Evolutionary conservation across 2,797 vertebrate species (phyloP), one percentile per base, ranked within the genome.

Genomic region (Potorous gilbertii): DNA sequence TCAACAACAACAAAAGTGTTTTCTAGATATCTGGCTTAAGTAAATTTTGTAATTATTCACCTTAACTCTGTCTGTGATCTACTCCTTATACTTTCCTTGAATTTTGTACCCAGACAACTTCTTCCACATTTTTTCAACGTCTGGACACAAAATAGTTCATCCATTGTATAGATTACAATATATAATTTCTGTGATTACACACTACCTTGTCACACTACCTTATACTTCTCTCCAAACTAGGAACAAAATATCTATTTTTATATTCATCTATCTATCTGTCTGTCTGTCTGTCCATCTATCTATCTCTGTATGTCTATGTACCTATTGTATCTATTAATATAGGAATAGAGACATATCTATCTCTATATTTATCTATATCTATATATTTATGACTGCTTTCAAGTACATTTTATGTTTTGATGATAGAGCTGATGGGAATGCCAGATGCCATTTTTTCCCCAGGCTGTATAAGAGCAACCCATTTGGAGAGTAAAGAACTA

Each of bases 401-500:
- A 74, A n/a, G n/a, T 74, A 18, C 66, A 74, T 74, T 74, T 74
- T 74, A 74, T 40, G 18, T 21, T 74, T 74, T 21, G n/a, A 74
- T 40, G 18, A 40, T 74, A 74, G 66, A 40, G 18, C n/a, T 74
- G 66, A 40, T 40, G 66, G 66, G n/a, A 0, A 74, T 40, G n/a
- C n/a, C 40, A 40, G 21, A 21, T 74, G 66, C 18, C 16, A 74
- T 74, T 40, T 9, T 0, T 74, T 40, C 0, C n/a, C 16, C 5
- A 40, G n/a, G 40, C 11, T 74, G 2, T 66, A n/a, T 74, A 74
- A 96, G 96, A 96, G 93, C 91, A 97, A 95, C 96, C 96, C 94
- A 92, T 97, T 97, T 97, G 97, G 97, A 98, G 97, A 98, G 97
- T 96, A 98, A 98, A 98, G 97, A 93, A 98, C 96, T 97, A 97